These are phyloP conservation scores for Polylopha cassiicola DNA, from an alignment of 2,888 invertebrate genomes.

Conservation along the genomic window DNA sequence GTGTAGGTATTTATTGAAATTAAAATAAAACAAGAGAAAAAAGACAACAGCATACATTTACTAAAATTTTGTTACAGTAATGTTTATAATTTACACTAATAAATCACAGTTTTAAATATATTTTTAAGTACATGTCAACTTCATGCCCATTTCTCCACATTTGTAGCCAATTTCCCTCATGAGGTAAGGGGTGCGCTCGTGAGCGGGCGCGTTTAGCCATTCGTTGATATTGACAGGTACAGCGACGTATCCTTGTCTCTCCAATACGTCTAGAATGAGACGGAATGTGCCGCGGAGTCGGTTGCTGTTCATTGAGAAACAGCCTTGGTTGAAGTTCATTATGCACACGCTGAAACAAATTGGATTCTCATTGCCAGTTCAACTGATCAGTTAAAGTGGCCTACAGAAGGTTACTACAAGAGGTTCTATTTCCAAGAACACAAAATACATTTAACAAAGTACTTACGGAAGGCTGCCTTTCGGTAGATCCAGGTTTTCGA, in stretches of 20 bases:
- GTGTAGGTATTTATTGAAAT: slow-evolving; percentile 1
- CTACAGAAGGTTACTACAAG: no score
- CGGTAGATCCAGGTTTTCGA: slow-evolving; percentile 58
- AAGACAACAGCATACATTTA: slow-evolving; percentile 16
- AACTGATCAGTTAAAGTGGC: no score
- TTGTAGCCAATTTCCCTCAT: slow-evolving; percentile 71
- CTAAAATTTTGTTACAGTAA: slow-evolving; percentile 25
- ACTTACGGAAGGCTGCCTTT: slow-evolving; percentile 50
- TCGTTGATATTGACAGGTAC: slow-evolving; percentile 71
- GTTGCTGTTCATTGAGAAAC: slow-evolving; percentile 78
- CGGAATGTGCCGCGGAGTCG: slow-evolving; percentile 71
- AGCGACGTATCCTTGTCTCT: slow-evolving; percentile 73
- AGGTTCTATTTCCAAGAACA: background rate
- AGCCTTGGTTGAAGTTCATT: slow-evolving; percentile 67
- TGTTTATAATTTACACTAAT: slow-evolving; percentile 21
- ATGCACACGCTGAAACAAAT: slow-evolving; percentile 75
- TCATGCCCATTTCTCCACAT: slow-evolving; percentile 70
- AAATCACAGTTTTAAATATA: slow-evolving; percentile 26
- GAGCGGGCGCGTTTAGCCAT: slow-evolving; percentile 74
- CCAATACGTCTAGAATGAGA: slow-evolving; percentile 74
- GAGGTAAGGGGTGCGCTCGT: slow-evolving; percentile 80
- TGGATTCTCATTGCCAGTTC: no score
- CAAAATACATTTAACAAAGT: slow-evolving; percentile 3
- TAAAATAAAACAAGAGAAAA: slow-evolving; percentile 16
- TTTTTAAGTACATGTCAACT: slow-evolving; percentile 39